phyloP scores from a whole-genome alignment of 2,113 vertebrate species.

The Cavia porcellus region DNA sequence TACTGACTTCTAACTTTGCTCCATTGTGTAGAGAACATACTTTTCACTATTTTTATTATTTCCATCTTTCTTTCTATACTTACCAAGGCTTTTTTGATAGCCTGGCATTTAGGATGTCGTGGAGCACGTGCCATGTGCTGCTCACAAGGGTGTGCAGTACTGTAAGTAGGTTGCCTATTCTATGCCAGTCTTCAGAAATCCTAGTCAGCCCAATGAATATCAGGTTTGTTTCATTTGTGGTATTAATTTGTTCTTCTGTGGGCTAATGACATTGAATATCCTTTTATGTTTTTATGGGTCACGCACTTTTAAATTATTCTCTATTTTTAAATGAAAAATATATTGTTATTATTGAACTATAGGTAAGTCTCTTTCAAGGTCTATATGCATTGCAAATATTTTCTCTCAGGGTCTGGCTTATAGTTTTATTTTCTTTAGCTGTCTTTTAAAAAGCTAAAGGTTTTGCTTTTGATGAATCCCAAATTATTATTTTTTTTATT shows the following conservation, averaged over 20 bases:
- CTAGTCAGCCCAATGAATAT: background rate
- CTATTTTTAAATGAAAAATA: slow-evolving; percentile 4
- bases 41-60: background rate
- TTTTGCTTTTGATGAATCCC: background rate
- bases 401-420: background rate
- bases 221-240: background rate
- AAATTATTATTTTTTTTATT: background rate
- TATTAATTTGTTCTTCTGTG: background rate
- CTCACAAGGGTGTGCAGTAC: background rate
- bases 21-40: background rate
- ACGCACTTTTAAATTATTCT: background rate
- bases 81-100: background rate
- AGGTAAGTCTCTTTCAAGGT: background rate
- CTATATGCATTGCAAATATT: background rate
- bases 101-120: background rate
- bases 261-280: background rate
- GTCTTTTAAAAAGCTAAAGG: background rate
- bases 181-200: background rate
- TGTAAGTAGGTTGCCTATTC: background rate
- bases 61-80: background rate
- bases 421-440: background rate
- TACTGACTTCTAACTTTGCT: background rate
- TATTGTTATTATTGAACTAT: background rate
- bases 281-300: background rate
- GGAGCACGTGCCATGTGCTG: background rate